Evolutionary conservation across 2,888 invertebrate genomes (phyloP), one percentile per base, ranked within the genome.

Genomic region (Ectemnius cavifrons): DNA sequence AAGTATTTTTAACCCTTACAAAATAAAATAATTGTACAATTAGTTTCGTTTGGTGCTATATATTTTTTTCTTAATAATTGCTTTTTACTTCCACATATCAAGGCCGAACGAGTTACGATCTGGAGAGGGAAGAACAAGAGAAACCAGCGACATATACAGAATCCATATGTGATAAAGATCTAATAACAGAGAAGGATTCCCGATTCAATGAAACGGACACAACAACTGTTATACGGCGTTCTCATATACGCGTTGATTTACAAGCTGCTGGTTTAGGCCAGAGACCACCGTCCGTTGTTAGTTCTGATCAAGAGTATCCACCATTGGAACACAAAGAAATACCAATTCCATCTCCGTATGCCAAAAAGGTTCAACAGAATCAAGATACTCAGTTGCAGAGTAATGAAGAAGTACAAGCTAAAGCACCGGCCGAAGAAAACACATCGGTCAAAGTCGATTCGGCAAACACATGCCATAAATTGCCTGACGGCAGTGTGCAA

Each of bases 251-350:
- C 27, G 90, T 94, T 64, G 94, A 94, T 89, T 92, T 94, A 87
- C 93, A 94, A 77, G 93, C 94, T 14, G 94, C 94, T 20, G 94
- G 94, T 28, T 86, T 94, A 79, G 93, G 94, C 83, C 94, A 92
- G 73, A 93, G 92, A 79, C 94, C 93, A 85, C 92, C 95, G 14
- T 95, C 95, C 77, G 93, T 95, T 74, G 93, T 95, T 63, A 95
- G 95, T 84, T 89, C 89, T 0, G 90, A 90, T 71, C 89, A 88
- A 69, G 89, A 90, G 63, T 86, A 86, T 77, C 88, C 87, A 28
- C 78, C 89, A 0, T 67, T 89, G 69, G 88, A 89, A 63, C 86
- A 88, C 67, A 88, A 88, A 73, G 88, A 89, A 27, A 87, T 87
- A 65, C 86, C 86, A 5, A 75, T 88, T 66, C 88, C 88, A 5